Evolutionary conservation across 2,888 invertebrate genomes (phyloP).

Genomic region (Clanis bilineata): DNA sequence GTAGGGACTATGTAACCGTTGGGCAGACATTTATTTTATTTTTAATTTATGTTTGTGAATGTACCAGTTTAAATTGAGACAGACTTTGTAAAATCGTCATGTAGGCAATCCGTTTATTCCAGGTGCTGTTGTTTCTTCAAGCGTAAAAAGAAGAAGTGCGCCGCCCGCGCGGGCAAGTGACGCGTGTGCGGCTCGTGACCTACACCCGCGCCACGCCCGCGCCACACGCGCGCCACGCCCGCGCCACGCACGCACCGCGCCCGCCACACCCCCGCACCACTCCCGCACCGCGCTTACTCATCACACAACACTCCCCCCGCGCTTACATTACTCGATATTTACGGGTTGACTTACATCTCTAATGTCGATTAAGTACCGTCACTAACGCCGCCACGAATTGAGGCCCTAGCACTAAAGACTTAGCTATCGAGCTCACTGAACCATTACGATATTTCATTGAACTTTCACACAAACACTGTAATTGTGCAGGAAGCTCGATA

Average conservation of each 20-base stretch:
- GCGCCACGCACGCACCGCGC: slow-evolving; percentile 28
- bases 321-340: not conserved
- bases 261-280: slow-evolving; percentile 26
- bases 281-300: slow-evolving; percentile 23
- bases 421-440: too few species aligned
- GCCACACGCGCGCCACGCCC: slow-evolving; percentile 20
- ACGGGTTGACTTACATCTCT: not conserved
- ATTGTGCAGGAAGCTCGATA: too few species aligned
- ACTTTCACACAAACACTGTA: too few species aligned
- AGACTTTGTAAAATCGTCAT: slow-evolving; percentile 80
- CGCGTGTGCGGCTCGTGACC: slow-evolving; percentile 79
- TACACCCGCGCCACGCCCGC: slow-evolving; percentile 29
- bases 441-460: too few species aligned
- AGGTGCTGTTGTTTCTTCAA: slow-evolving; percentile 99
- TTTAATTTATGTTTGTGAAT: not conserved
- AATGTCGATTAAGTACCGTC: not conserved
- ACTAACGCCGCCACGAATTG: not conserved
- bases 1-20: too few species aligned
- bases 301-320: not conserved
- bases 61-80: slow-evolving; percentile 42
- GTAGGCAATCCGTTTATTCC: slow-evolving; percentile 82
- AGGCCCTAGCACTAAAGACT: too few species aligned
- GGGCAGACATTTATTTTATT: too few species aligned
- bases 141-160: slow-evolving; percentile 98
- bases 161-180: slow-evolving; percentile 94